phyloP scores from a whole-genome alignment of 2,888 invertebrate species.

The Hypercompe scribonia region DNA sequence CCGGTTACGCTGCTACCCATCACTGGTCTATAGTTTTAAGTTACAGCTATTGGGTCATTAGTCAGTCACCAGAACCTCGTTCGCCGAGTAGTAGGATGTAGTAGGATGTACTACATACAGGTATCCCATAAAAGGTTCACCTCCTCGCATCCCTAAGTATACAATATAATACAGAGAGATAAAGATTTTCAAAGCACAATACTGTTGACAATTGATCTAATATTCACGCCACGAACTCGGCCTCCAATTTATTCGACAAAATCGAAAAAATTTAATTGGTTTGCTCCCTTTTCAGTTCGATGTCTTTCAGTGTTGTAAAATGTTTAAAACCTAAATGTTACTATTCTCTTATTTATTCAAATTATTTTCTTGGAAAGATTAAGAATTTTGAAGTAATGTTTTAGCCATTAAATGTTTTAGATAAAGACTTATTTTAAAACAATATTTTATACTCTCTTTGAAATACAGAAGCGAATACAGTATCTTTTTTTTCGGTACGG shows the following conservation, averaged over 20 bases:
- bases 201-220: slow-evolving; percentile 49
- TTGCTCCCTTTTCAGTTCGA: slow-evolving; percentile 44
- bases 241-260: slow-evolving; percentile 46
- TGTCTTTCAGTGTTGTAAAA: slow-evolving; percentile 42
- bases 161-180: slow-evolving; percentile 26
- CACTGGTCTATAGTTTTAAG: no score
- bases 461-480: not conserved
- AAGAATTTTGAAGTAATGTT: not conserved
- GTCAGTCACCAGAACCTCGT: no score
- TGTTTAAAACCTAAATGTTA: not conserved
- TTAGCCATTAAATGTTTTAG: not conserved
- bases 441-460: not conserved
- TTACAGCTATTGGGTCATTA: no score
- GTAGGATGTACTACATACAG: no score
- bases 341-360: not conserved
- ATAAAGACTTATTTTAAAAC: not conserved
- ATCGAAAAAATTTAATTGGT: slow-evolving; percentile 60
- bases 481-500: not conserved
- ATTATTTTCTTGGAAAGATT: not conserved
- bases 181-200: slow-evolving; percentile 36
- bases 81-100: no score
- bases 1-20: no score
- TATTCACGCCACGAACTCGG: slow-evolving; percentile 47
- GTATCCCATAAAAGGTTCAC: no score
- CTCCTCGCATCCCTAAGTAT: no score